A percentile compares a stretch with the other conserved stretches of the same genome.
Evolutionary conservation across 1,140 invertebrate species (phyloP).

Genomic region (Gyrodactylus bullatarudis): DNA sequence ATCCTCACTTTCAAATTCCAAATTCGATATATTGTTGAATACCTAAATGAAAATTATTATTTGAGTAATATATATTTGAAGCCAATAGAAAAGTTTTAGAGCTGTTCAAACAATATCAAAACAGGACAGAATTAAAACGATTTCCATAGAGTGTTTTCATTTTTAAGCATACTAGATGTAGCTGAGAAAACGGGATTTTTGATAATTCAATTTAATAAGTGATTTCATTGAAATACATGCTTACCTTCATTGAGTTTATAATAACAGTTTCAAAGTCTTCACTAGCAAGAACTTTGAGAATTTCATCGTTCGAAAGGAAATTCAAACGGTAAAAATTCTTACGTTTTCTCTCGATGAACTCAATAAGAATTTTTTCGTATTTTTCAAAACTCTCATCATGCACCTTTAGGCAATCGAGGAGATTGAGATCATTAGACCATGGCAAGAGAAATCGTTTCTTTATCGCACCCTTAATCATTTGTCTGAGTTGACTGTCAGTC

Average conservation of each 20-base stretch:
- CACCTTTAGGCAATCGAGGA: neutral
- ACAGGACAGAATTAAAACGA: no score
- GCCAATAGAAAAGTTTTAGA: neutral
- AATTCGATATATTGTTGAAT: slow-evolving; percentile 49
- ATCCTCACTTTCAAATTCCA: slow-evolving; percentile 30
- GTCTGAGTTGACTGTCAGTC: neutral
- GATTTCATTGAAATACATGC: slow-evolving; percentile 6
- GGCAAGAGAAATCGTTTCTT: neutral
- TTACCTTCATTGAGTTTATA: slow-evolving; percentile 54
- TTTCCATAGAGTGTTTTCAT: no score
- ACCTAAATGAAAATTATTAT: slow-evolving; percentile 25
- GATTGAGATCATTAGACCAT: neutral
- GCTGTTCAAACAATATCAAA: no score
- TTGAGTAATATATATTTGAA: neutral
- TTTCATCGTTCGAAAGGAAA: slow-evolving; percentile 62
- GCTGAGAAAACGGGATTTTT: no score
- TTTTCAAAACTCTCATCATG: slow-evolving; percentile 28
- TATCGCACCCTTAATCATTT: neutral
- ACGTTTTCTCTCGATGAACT: slow-evolving; percentile 51
- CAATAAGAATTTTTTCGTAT: slow-evolving; percentile 55
- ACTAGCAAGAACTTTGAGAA: slow-evolving; percentile 51
- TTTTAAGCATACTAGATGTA: no score
- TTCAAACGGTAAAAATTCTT: slow-evolving; percentile 53
- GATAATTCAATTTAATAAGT: no score
- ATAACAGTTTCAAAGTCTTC: slow-evolving; percentile 41